Conservation (phyloP, 2,888 invertebrate genomes). For the Polyommatus icarus region DNA sequence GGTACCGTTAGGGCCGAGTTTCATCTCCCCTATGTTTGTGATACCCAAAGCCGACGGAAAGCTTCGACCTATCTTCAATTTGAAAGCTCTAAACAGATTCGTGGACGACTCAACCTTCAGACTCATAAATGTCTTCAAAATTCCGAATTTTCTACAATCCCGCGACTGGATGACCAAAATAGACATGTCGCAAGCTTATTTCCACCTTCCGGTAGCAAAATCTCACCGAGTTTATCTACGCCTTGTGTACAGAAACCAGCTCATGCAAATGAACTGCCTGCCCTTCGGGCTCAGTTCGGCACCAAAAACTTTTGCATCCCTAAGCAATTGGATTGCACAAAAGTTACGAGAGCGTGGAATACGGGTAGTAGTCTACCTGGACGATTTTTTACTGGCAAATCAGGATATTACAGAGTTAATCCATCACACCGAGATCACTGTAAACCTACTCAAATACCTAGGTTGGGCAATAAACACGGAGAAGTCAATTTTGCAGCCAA, state of each 20-base stretch:
- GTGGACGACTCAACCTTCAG: neutral
- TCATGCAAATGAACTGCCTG: constrained; percentile 37
- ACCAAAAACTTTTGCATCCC: constrained; percentile 36
- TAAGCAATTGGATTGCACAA: constrained; percentile 36
- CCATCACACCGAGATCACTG: neutral
- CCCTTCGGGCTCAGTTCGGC: constrained; percentile 38
- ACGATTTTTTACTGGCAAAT: constrained; percentile 39
- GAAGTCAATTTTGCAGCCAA: constrained; percentile 39
- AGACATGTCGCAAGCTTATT: constrained; percentile 39
- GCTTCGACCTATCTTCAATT: constrained; percentile 15
- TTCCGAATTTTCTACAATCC: neutral
- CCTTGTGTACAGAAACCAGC: constrained; percentile 34
- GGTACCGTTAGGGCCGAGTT: constrained; percentile 32
- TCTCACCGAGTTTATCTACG: constrained; percentile 32
- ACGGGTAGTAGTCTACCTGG: constrained; percentile 37
- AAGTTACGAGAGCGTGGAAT: constrained; percentile 26
- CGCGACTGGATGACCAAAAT: constrained; percentile 37
- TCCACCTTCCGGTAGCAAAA: constrained; percentile 35
- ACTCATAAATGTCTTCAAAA: neutral
- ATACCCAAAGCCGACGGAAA: neutral
- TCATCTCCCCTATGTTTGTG: constrained; percentile 32
- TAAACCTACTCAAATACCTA: constrained; percentile 26
- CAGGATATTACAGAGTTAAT: neutral
- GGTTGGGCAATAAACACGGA: constrained; percentile 39
- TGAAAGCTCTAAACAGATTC: neutral